phyloP scores from a whole-genome alignment of 2,113 vertebrate species.

The Myanophis thanlyinensis region DNA sequence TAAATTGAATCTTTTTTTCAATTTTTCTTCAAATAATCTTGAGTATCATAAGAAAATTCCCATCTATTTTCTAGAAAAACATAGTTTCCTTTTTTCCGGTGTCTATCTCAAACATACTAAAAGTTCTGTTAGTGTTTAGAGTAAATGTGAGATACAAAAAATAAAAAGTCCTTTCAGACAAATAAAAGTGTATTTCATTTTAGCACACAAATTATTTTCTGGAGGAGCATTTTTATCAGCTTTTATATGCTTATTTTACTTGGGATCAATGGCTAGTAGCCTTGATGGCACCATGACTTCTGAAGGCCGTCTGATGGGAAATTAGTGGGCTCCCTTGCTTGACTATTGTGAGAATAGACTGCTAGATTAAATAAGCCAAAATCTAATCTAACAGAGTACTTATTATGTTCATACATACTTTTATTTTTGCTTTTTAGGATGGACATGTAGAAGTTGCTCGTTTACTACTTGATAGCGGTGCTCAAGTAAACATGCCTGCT shows the following conservation, averaged over 20 bases:
- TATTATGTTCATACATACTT: background rate
- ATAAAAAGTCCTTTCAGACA: background rate
- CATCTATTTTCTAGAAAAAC: background rate
- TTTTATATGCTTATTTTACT: background rate
- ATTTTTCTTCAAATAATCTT: background rate
- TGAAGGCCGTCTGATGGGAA: background rate
- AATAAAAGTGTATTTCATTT: background rate
- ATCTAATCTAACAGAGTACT: background rate
- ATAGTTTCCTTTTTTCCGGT: background rate
- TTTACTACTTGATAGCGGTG: constrained; percentile 95
- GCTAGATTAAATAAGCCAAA: background rate
- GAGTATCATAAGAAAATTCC: background rate
- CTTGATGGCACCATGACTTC: background rate
- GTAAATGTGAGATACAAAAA: background rate
- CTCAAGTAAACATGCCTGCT: constrained; percentile 99
- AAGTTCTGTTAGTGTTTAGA: background rate
- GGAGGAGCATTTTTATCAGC: background rate
- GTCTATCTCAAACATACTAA: background rate
- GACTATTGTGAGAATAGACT: background rate
- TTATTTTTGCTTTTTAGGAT: constrained; percentile 74
- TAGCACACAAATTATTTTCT: background rate
- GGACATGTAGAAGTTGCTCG: constrained; percentile 98
- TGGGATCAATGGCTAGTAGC: background rate
- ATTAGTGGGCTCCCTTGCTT: background rate
- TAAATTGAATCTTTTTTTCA: background rate